Evolutionary conservation across 2,113 vertebrate genomes (phyloP).

Genomic region (Dunckerocampus dactyliophorus): DNA sequence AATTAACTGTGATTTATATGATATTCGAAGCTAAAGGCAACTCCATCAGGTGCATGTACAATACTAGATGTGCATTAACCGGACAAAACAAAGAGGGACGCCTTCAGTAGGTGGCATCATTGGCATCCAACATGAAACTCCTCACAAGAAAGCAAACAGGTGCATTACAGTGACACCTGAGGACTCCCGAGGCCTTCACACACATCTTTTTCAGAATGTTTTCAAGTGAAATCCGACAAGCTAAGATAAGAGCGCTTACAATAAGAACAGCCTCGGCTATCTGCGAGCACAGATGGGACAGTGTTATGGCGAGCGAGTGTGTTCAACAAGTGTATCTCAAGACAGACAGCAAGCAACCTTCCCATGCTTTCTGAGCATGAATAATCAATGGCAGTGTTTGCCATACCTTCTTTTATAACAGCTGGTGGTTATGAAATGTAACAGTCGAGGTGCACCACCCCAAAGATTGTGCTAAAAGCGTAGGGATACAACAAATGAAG

Average conservation of each 20-base stretch:
- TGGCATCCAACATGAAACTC: neutral
- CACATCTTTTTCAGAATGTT: constrained; percentile 41
- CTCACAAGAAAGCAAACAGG: neutral
- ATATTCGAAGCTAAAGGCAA: constrained; percentile 14
- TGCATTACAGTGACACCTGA: neutral
- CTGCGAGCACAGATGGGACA: constrained; percentile 20
- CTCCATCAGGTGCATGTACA: neutral
- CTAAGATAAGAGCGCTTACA: constrained; percentile 52
- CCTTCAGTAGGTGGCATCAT: too few relatives aligned
- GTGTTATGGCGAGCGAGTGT: constrained; percentile 66
- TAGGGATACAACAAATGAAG: constrained; percentile 17
- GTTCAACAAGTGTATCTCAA: constrained; percentile 55
- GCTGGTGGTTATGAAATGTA: too few relatives aligned
- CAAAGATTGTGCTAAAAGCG: neutral
- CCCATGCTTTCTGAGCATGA: constrained; percentile 20
- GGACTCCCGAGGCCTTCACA: constrained; percentile 8
- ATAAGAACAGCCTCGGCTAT: constrained; percentile 39
- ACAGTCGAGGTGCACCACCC: too few relatives aligned
- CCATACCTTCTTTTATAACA: too few relatives aligned
- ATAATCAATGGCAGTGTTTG: too few relatives aligned
- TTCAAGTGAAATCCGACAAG: constrained; percentile 53
- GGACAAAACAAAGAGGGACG: neutral
- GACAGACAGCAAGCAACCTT: constrained; percentile 53
- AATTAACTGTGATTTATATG: constrained; percentile 32
- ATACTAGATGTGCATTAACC: neutral